phyloP scores from a whole-genome alignment of 2,888 invertebrate species.

The Phorcus lineatus region DNA sequence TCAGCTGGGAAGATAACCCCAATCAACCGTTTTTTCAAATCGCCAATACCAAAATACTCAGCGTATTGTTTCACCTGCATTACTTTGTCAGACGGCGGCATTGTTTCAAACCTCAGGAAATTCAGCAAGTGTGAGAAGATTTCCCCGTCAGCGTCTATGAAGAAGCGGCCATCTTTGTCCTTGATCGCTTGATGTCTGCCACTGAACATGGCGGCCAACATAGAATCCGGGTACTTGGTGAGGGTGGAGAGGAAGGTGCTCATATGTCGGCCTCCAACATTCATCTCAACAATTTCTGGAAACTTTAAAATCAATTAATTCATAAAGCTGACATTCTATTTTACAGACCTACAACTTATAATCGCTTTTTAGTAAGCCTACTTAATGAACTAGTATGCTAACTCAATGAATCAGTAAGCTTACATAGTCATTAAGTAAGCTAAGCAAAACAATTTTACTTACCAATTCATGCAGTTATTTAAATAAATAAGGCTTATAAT shows the following conservation, averaged over 20 bases:
- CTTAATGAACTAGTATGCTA: too few species aligned
- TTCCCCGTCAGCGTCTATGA: slow-evolving; percentile 54
- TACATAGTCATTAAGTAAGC: too few species aligned
- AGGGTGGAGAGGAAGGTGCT: slow-evolving; percentile 52
- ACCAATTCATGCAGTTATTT: too few species aligned
- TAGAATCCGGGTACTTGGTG: slow-evolving; percentile 48
- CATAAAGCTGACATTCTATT: background rate
- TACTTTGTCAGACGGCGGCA: slow-evolving; percentile 46
- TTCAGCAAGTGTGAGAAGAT: slow-evolving; percentile 52
- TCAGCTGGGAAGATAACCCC: too few species aligned
- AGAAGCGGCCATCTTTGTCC: slow-evolving; percentile 50
- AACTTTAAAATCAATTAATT: too few species aligned
- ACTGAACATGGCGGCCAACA: slow-evolving; percentile 59
- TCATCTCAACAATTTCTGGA: slow-evolving; percentile 43
- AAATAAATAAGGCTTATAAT: too few species aligned
- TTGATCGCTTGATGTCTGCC: slow-evolving; percentile 46
- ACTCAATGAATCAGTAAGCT: too few species aligned
- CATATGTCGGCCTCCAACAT: slow-evolving; percentile 51
- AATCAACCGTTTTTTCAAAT: background rate
- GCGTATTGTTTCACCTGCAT: slow-evolving; percentile 46
- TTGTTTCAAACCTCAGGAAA: slow-evolving; percentile 46
- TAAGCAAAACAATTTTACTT: too few species aligned
- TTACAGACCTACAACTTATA: too few species aligned
- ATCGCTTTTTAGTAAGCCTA: too few species aligned
- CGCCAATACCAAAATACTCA: slow-evolving; percentile 42